Percentiles rank a stretch among this genome's conserved stretches.
phyloP scores from a whole-genome alignment of 1,140 invertebrate genomes.

The Protaetia brevitarsis region DNA sequence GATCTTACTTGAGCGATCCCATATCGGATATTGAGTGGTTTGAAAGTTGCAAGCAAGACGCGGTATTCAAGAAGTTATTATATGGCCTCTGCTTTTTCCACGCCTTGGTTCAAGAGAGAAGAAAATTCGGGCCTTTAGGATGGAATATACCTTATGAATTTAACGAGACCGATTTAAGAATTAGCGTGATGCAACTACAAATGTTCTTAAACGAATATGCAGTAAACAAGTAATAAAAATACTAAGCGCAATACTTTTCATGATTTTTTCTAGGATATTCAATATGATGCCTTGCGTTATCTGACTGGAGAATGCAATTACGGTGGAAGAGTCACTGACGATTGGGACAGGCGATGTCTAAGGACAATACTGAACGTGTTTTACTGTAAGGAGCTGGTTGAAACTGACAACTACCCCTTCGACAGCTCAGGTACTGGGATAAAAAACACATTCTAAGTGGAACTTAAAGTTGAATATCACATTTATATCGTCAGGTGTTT shows the following conservation, averaged over 20 bases:
- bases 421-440: constrained; percentile 57
- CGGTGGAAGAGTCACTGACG: constrained; percentile 91
- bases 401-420: constrained; percentile 57
- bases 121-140: constrained; percentile 89
- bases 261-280: constrained; percentile 65
- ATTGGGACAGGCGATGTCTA: constrained; percentile 88
- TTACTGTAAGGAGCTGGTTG: constrained; percentile 63
- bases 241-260: background rate
- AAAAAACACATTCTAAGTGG: background rate
- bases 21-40: constrained; percentile 86
- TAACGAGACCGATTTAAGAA: constrained; percentile 90
- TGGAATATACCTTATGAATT: constrained; percentile 97
- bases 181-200: constrained; percentile 80
- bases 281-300: constrained; percentile 86
- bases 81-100: constrained; percentile 95
- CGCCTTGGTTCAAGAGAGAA: constrained; percentile 84
- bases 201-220: constrained; percentile 87
- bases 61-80: constrained; percentile 80
- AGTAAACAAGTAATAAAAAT: constrained; percentile 43
- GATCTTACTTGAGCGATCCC: constrained; percentile 84
- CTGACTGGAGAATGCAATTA: constrained; percentile 96
- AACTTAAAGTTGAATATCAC: background rate
- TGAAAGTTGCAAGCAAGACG: constrained; percentile 72
- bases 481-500: constrained; percentile 54
- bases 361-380: constrained; percentile 80